Base-by-base conservation (phyloP, 2,113 vertebrate genomes). In the Gallinago media region DNA sequence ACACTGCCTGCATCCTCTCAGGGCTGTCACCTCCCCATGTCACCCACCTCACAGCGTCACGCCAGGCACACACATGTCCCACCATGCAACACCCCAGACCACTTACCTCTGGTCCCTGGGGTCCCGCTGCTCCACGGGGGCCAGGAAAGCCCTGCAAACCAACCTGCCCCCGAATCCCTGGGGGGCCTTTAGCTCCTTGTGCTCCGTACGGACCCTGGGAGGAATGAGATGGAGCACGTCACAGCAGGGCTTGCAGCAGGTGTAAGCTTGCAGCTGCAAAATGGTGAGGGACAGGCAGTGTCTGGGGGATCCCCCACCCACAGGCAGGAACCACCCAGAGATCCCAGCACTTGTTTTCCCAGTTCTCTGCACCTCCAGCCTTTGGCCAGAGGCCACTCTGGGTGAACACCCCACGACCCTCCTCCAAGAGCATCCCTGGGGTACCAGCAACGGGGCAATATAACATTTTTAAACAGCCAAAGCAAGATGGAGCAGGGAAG, bases 91-190 rank as follows among this genome's bases (percentile, higher is more conserved):
- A 20, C 3, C 18, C 46, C 46, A 46, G 19, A 46, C 46, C 46
- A 88, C 96, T 88, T 96, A 99, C 99, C 50, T 98, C 97, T 11
- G 97, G 68, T 54, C 99, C 99, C 63, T 1, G 85, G 6, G 87
- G 58, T 20, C 99, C 99, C 0, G 62, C 95, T 0, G 91, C 98
- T 73, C 99, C 99, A 31, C 97, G 98, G 61, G 83, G 70, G 40
- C 99, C 99, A 0, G 95, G 92, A 56, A 99, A 99, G 40, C 99
- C 99, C 55, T 75, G 97, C 67, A 97, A 91, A n/a, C 99, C 99
- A 0, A 62, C 44, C 54, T 98, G 96, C 40, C 99, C 99, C 85
- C 98, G 97, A 36, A 95, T 54, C 21, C 99, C 99, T 16, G 98
- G 97, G 11, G 94, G 95, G 25, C 99, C 99, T 67, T 65, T 86